phyloP scores from a whole-genome alignment of 92 coral and sea anemone genomes.

The Plumapathes pennacea region DNA sequence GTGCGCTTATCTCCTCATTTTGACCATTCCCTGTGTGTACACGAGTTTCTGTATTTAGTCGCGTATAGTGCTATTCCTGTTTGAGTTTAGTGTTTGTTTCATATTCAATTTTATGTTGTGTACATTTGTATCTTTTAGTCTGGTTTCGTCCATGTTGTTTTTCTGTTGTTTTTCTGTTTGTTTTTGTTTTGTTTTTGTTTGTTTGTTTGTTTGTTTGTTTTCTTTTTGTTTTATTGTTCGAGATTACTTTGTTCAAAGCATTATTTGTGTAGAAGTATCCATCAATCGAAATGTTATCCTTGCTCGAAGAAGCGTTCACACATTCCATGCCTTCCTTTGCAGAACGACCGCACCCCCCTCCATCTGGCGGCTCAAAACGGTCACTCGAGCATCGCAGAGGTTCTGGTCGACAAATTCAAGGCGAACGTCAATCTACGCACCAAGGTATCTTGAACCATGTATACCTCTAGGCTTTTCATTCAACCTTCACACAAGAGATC shows the following conservation, averaged over 20 bases:
- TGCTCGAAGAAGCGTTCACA: background rate
- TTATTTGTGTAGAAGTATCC: background rate
- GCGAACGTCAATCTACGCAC: constrained; percentile 91
- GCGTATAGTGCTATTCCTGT: too few species aligned
- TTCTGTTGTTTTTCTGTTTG: too few species aligned
- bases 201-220: too few species aligned
- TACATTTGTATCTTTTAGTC: too few species aligned
- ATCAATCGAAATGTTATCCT: background rate
- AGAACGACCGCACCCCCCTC: constrained; percentile 94
- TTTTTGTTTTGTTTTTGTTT: too few species aligned
- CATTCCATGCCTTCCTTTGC: background rate
- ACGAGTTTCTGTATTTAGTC: too few species aligned
- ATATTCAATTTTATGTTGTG: too few species aligned
- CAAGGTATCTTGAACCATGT: too few species aligned
- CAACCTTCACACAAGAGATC: background rate
- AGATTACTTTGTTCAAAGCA: background rate
- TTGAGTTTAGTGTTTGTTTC: too few species aligned
- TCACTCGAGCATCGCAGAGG: constrained; percentile 79
- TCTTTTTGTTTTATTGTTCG: background rate
- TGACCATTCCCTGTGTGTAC: too few species aligned
- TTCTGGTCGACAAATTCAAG: constrained; percentile 87
- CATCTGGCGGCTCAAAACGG: constrained; percentile 96
- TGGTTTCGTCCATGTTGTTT: too few species aligned
- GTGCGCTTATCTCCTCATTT: too few species aligned
- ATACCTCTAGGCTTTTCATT: background rate